A percentile compares a stretch with the other conserved stretches of the same genome.
Evolutionary conservation across 2,888 invertebrate genomes (phyloP).

Genomic region (Patella depressa): DNA sequence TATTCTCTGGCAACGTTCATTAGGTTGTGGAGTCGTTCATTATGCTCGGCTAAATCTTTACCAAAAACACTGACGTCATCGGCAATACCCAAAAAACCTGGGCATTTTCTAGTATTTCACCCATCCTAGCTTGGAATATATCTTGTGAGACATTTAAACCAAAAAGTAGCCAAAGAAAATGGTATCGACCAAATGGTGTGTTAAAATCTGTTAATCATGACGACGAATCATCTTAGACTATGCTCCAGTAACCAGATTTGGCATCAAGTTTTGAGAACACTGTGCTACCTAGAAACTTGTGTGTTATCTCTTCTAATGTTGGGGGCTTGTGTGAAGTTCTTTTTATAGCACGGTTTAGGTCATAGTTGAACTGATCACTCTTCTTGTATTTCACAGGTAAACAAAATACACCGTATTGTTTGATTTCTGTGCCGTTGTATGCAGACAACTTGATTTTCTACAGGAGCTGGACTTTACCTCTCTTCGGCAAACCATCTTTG

Average conservation of each 20-base stretch:
- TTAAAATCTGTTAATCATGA: background rate
- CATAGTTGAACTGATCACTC: background rate
- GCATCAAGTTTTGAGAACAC: background rate
- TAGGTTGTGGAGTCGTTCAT: background rate
- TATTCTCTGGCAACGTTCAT: background rate
- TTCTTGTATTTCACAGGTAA: background rate
- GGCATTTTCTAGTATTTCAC: background rate
- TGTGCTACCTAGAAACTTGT: background rate
- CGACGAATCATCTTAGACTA: background rate
- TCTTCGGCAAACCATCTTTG: too few relatives aligned
- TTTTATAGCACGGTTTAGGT: background rate
- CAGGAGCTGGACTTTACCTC: too few relatives aligned
- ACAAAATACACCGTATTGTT: background rate
- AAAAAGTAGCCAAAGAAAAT: background rate
- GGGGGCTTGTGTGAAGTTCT: background rate
- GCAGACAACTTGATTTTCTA: background rate
- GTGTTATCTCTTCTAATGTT: background rate
- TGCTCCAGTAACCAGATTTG: background rate
- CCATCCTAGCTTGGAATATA: constrained; percentile 8
- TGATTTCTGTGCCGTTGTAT: background rate
- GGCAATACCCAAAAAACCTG: background rate
- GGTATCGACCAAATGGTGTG: constrained; percentile 3
- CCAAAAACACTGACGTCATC: background rate
- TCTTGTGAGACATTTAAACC: background rate
- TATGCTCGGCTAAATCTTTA: background rate